A percentile compares a stretch with the other conserved stretches of the same genome.
phyloP scores from a whole-genome alignment of 2,888 invertebrate species.

The Thumatha senex region DNA sequence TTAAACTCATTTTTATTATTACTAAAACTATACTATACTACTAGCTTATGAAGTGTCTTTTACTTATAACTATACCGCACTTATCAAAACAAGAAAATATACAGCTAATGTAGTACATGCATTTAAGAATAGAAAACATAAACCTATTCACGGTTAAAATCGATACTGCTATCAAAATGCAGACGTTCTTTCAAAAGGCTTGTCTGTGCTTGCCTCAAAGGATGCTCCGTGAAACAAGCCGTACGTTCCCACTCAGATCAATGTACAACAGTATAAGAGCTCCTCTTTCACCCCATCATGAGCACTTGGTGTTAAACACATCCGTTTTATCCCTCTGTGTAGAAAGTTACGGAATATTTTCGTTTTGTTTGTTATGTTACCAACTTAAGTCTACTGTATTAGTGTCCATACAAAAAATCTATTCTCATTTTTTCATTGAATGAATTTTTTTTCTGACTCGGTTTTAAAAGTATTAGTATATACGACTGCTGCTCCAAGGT shows the following conservation, averaged over 20 bases:
- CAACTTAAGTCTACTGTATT: constrained; percentile 2
- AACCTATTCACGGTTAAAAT: constrained; percentile 71
- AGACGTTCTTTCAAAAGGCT: constrained; percentile 65
- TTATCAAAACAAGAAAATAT: too few relatives aligned
- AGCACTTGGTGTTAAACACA: constrained; percentile 55
- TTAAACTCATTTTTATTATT: too few relatives aligned
- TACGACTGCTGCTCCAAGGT: too few relatives aligned
- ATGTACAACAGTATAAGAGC: constrained; percentile 52
- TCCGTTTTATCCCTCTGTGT: constrained; percentile 49
- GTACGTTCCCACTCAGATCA: constrained; percentile 70
- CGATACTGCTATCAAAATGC: constrained; percentile 76
- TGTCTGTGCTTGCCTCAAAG: constrained; percentile 62
- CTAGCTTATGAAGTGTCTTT: not conserved
- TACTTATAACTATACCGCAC: not conserved
- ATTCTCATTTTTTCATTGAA: too few relatives aligned
- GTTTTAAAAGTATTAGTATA: too few relatives aligned
- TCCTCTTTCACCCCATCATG: constrained; percentile 49
- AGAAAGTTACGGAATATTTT: constrained; percentile 39
- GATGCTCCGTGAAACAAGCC: constrained; percentile 62
- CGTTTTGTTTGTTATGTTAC: constrained; percentile 6
- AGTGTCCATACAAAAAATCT: too few relatives aligned
- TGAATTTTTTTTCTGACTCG: too few relatives aligned
- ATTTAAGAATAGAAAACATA: constrained; percentile 41
- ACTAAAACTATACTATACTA: too few relatives aligned
- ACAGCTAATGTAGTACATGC: too few relatives aligned